phyloP scores from a whole-genome alignment of 2,888 invertebrate genomes.

The Hoplodrina ambigua region DNA sequence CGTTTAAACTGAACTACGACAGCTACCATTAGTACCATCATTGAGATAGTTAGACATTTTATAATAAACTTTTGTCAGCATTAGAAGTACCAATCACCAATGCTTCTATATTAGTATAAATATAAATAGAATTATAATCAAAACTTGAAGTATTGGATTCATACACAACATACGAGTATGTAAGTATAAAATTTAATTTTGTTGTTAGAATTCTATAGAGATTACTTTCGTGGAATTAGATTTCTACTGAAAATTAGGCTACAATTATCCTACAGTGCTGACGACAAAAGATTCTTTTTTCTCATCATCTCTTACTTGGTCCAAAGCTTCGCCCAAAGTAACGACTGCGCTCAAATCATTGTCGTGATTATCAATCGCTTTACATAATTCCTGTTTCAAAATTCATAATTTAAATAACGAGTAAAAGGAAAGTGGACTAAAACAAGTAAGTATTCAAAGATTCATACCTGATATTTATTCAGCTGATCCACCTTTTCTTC shows the following conservation, averaged over 20 bases:
- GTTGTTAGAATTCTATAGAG: conserved; percentile 73
- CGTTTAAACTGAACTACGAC: conserved; percentile 85
- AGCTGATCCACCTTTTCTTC: conserved; percentile 98
- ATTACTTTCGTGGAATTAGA: conserved; percentile 80
- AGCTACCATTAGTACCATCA: conserved; percentile 84
- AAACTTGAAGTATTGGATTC: conserved; percentile 54
- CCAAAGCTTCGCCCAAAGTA: conserved; percentile 94
- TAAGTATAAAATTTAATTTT: conserved; percentile 52
- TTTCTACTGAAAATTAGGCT: conserved; percentile 87
- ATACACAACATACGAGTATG: conserved; percentile 47
- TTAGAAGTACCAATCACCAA: conserved; percentile 74
- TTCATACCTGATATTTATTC: conserved; percentile 95
- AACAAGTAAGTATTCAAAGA: conserved; percentile 20
- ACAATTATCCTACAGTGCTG: conserved; percentile 83
- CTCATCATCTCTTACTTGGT: conserved; percentile 93
- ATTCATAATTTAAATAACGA: conserved; percentile 69
- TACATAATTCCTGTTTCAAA: conserved; percentile 93
- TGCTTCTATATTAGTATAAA: conserved; percentile 72
- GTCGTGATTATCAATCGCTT: conserved; percentile 93
- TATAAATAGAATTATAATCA: conserved; percentile 58
- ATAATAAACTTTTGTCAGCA: conserved; percentile 57
- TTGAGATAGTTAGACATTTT: conserved; percentile 53
- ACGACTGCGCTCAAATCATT: conserved; percentile 93
- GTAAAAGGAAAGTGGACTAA: conserved; percentile 27
- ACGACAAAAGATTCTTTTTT: conserved; percentile 66